phyloP scores from a whole-genome alignment of 2,888 invertebrate genomes.

The Diaphora mendica region DNA sequence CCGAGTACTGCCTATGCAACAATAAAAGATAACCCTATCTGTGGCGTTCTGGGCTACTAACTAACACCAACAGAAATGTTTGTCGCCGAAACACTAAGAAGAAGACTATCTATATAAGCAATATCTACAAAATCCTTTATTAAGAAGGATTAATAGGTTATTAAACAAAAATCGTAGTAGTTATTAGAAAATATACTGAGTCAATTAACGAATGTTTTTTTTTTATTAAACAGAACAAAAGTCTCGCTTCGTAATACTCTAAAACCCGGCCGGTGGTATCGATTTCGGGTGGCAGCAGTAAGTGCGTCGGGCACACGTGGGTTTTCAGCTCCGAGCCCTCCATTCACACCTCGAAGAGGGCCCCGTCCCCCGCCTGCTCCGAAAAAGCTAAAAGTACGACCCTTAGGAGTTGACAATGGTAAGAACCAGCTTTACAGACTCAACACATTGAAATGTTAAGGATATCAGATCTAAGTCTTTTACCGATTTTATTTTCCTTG shows the following conservation, averaged over 20 bases:
- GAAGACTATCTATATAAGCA: no score
- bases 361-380: conserved; percentile 88
- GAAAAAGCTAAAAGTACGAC: conserved; percentile 86
- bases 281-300: conserved; percentile 92
- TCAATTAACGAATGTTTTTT: background rate
- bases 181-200: background rate
- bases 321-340: conserved; percentile 87
- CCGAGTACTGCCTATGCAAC: background rate
- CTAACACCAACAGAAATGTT: no score
- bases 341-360: conserved; percentile 86
- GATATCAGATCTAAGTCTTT: background rate
- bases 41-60: no score
- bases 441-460: no score
- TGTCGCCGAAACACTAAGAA: no score
- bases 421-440: conserved; percentile 20
- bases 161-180: background rate
- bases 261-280: conserved; percentile 92
- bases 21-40: background rate
- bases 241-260: conserved; percentile 84
- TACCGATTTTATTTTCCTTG: background rate
- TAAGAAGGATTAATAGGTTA: no score
- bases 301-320: conserved; percentile 90
- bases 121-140: no score
- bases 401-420: conserved; percentile 77
- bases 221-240: conserved; percentile 73